Evolutionary conservation across 2,797 vertebrate genomes (phyloP), one percentile per base, ranked within the genome.

Genomic region (Diplodus sargus): DNA sequence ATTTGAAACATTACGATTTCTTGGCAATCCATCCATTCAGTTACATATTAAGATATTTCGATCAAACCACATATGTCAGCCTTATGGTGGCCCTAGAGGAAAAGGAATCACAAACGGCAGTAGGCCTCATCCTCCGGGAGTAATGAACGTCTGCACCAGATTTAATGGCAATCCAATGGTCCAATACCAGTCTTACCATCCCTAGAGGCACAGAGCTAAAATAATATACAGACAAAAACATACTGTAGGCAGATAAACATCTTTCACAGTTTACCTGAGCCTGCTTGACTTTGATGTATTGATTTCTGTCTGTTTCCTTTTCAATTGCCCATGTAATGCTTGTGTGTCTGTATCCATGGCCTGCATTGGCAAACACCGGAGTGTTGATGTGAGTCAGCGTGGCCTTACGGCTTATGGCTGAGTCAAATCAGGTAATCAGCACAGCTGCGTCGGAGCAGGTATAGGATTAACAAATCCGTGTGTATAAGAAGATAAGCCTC

Each of bases 401-500:
- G 84, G 77, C 81, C 71, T 63, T 78, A 75, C 51, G n/a, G 83
- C n/a, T 84, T 81, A 76, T 43, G 66, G 60, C 39, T 48, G 68
- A 66, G 82, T 79, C 72, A 80, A 81, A 87, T 79, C 85, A 90
- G 87, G 70, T 89, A 85, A 87, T 90, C 61, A 66, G 85, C 61
- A 67, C 78, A 78, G 71, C 62, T 80, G 74, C 60, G 15, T 47
- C 34, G 42, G 72, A 88, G 82, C 62, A 86, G 90, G 85, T 85
- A 83, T 70, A 45, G 68, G 83, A 88, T 91, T 87, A 90, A 87
- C 78, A 75, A 88, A 83, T 81, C 78, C 69, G 54, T 71, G 83
- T 70, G 82, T 86, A 75, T 82, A 85, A 91, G 81, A 82, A 28
- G 66, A 91, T 91, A 88, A 91, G 79, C 83, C 59, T 28, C 74